Percentiles rank a stretch among this genome's conserved stretches.
phyloP scores from a whole-genome alignment of 2,113 vertebrate species.

The Larimichthys crocea region DNA sequence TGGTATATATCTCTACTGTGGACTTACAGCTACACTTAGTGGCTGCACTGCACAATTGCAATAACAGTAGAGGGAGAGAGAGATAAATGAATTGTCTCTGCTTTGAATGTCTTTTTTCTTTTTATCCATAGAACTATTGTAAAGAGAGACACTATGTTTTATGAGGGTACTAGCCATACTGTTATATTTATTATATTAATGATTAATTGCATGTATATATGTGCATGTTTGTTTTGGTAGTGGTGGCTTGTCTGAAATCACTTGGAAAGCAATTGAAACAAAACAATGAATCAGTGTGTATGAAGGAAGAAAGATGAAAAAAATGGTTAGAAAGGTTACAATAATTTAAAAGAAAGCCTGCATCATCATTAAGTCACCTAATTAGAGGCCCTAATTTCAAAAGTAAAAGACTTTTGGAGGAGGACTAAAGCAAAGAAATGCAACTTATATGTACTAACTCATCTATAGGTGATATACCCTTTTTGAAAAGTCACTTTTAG shows the following conservation, averaged over 20 bases:
- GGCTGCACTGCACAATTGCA: slow-evolving; percentile 49
- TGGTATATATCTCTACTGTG: slow-evolving; percentile 23
- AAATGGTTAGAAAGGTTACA: neutral
- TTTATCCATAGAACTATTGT: neutral
- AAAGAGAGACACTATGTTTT: neutral
- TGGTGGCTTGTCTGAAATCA: neutral
- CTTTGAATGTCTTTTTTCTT: neutral
- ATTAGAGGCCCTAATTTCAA: neutral
- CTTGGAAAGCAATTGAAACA: too few relatives aligned
- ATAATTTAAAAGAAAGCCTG: neutral
- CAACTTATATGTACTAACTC: neutral
- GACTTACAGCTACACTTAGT: slow-evolving; percentile 64
- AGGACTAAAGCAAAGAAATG: neutral
- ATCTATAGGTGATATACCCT: neutral
- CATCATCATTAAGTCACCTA: neutral
- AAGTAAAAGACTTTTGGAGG: neutral
- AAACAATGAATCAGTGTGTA: neutral
- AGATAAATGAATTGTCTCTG: neutral
- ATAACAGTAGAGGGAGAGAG: neutral
- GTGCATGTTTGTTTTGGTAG: neutral
- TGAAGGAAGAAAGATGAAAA: neutral
- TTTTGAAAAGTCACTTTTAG: slow-evolving; percentile 20
- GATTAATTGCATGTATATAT: neutral
- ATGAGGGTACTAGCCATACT: neutral
- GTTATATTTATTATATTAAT: neutral